These are phyloP conservation scores for Trissolcus japonicus DNA, from an alignment of 2,888 invertebrate genomes.

Conservation along the genomic window DNA sequence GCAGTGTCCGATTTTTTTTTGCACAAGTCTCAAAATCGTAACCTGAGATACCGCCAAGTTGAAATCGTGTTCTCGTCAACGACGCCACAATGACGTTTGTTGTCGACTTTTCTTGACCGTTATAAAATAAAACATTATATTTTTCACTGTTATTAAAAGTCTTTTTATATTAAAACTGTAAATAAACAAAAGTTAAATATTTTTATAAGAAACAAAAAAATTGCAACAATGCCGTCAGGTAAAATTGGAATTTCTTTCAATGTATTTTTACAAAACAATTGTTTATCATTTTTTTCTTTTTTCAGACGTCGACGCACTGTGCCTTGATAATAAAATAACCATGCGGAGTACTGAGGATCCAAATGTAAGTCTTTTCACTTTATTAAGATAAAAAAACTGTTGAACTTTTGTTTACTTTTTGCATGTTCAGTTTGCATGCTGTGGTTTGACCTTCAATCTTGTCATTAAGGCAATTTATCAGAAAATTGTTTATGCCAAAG, in stretches of 20 bases:
- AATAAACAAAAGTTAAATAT: neutral
- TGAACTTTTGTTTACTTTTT: too few species aligned
- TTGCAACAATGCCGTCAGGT: constrained; percentile 14
- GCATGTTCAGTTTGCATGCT: too few species aligned
- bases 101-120: too few species aligned
- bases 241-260: neutral
- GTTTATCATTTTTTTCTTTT: neutral
- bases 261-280: neutral
- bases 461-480: too few species aligned
- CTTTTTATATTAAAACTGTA: neutral
- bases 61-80: constrained; percentile 2
- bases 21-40: neutral
- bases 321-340: constrained; percentile 13
- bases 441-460: too few species aligned
- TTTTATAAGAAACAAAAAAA: neutral
- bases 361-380: too few species aligned
- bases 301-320: constrained; percentile 18
- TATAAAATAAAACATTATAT: neutral
- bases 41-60: constrained; percentile 19
- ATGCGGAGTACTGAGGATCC: too few species aligned
- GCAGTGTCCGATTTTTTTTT: too few species aligned
- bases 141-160: too few species aligned
- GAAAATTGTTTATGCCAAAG: too few species aligned
- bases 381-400: too few species aligned
- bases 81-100: too few species aligned